A percentile compares a stretch with the other conserved stretches of the same genome.
Evolutionary conservation across 1,140 invertebrate genomes (phyloP).

Genomic region (Bombus impatiens): DNA sequence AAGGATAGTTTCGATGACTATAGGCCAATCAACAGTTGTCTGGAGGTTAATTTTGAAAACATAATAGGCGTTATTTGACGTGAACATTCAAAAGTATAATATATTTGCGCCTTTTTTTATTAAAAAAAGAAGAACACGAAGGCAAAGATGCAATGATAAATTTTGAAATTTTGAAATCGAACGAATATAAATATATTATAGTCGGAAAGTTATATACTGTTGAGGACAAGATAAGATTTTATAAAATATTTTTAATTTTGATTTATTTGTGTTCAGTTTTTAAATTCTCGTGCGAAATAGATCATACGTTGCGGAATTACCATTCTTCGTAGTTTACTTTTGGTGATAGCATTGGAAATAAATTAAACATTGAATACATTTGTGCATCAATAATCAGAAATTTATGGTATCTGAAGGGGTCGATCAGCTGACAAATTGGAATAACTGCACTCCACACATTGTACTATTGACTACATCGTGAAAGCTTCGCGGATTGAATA

Average conservation of each 20-base stretch:
- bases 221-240: neutral
- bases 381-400: constrained; percentile 18
- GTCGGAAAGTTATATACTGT: too few species aligned
- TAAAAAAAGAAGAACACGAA: neutral
- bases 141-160: neutral
- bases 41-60: too few species aligned
- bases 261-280: neutral
- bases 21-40: neutral
- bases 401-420: neutral
- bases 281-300: neutral
- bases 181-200: neutral
- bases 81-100: neutral
- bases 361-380: constrained; percentile 7
- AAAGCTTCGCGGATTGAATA: neutral
- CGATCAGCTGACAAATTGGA: constrained; percentile 15
- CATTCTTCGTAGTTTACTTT: neutral
- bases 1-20: neutral
- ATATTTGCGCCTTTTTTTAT: neutral
- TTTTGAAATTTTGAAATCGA: too few species aligned
- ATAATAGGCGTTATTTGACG: neutral
- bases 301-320: neutral
- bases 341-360: neutral
- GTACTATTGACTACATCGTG: neutral
- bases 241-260: neutral
- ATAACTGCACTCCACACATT: constrained; percentile 5